Evolutionary conservation across 2,888 invertebrate genomes (phyloP).

Genomic region (Lasioglossum leucozonium): DNA sequence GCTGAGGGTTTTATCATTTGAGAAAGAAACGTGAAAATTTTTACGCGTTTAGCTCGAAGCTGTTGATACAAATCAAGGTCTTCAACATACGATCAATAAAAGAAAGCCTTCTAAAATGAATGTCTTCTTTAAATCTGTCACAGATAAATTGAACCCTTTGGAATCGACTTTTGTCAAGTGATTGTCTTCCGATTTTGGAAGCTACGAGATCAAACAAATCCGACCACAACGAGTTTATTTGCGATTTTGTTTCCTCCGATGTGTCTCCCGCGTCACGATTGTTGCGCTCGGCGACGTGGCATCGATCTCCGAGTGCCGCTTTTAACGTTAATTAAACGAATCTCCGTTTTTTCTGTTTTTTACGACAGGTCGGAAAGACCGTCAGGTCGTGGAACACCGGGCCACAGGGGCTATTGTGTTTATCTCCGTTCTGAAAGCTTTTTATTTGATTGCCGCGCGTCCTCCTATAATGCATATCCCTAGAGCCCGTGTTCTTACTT

Average conservation of each 20-base stretch:
- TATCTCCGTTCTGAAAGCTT: conserved; percentile 74
- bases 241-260: background rate
- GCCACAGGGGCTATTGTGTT: conserved; percentile 55
- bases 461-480: conserved; percentile 80
- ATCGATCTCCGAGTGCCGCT: conserved; percentile 38
- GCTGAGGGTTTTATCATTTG: too few species aligned
- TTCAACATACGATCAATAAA: too few species aligned
- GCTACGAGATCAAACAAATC: background rate
- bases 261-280: background rate
- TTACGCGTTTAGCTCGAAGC: too few species aligned
- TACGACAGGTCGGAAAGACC: conserved; percentile 47
- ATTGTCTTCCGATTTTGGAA: too few species aligned
- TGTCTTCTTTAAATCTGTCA: background rate
- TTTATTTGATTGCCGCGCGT: conserved; percentile 81
- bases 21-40: too few species aligned
- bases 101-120: background rate
- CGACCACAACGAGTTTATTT: background rate
- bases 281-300: background rate
- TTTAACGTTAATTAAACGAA: conserved; percentile 61
- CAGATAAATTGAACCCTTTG: background rate
- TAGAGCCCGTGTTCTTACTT: conserved; percentile 77
- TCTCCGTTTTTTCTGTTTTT: conserved; percentile 28
- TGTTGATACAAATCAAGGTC: too few species aligned
- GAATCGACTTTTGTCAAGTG: background rate
- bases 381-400: conserved; percentile 41